Base-by-base conservation (phyloP, 2,888 invertebrate species). In the Pheosia gnoma region DNA sequence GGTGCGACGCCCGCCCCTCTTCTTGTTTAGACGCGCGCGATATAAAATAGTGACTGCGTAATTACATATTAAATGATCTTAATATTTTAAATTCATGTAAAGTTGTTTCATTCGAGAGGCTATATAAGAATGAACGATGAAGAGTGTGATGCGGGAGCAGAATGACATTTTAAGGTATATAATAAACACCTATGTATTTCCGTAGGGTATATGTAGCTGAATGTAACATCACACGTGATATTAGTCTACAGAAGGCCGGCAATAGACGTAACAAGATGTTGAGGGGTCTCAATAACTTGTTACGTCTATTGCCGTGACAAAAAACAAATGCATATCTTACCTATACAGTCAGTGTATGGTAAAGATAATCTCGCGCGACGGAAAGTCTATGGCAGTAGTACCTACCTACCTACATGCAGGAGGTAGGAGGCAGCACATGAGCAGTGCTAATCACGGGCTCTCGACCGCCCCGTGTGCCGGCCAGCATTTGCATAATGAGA, bases 401-500 rank as follows among this genome's bases (percentile, higher is more conserved):
- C 10, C n/a, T 47, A 37, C 10, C n/a, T 47, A 37, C 72, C 74
- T 78, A 81, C 77, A 76, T 74, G 68, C 72, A 74, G 72, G 65
- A 25, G 25, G 25, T 2, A 25, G 25, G 25, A 25, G 25, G n/a
- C 3, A 25, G 70, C 65, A 68, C 75, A 75, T 75, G 72, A 75
- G 68, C 67, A 60, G 74, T 65, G 67, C 77, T 82, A 83, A 79
- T 80, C 78, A 78, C 71, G 60, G 59, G 67, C 54, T 62, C 55
- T 38, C 58, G 10, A 55, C 51, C 39, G 11, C 36, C 53, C 58
- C 10, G 57, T 11, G 11, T 67, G 59, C 59, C 58, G 67, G 53
- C 60, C 68, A 67, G 55, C 68, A 83, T 86, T 83, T 78, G 75
- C 81, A 83, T 84, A 83, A 84, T 79, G 74, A 74, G 77, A 83